Percentiles rank a stretch among this genome's conserved stretches.
phyloP scores from a whole-genome alignment of 2,113 vertebrate species.

The Actinemys pallida region DNA sequence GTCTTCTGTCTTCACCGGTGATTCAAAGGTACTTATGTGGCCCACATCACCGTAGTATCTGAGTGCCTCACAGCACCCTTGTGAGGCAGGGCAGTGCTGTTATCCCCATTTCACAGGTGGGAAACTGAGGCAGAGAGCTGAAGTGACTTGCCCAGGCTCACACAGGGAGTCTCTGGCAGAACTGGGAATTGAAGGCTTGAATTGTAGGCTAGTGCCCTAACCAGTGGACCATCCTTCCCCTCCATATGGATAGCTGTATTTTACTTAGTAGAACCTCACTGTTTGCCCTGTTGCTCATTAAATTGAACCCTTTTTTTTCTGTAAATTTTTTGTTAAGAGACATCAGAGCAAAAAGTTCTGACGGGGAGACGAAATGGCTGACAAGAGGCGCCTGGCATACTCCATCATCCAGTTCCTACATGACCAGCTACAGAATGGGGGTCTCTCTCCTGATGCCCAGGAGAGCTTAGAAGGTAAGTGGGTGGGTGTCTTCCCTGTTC shows the following conservation, averaged over 20 bases:
- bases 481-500: rapidly evolving
- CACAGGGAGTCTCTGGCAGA: rapidly evolving
- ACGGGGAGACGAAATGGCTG: constrained; percentile 82
- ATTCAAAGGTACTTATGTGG: rapidly evolving
- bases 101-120: rapidly evolving
- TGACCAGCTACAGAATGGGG: constrained; percentile 87
- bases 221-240: rapidly evolving
- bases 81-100: rapidly evolving
- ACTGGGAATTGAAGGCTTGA: neutral
- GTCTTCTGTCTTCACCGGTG: neutral
- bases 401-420: constrained; percentile 96
- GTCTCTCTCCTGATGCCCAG: constrained; percentile 89
- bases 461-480: constrained; percentile 95
- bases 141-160: neutral
- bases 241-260: rapidly evolving
- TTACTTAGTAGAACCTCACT: rapidly evolving
- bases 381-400: constrained; percentile 91
- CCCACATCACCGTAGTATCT: rapidly evolving
- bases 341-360: neutral
- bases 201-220: neutral
- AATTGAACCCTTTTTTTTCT: rapidly evolving
- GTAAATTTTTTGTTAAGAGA: neutral
- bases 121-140: rapidly evolving
- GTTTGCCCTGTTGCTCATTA: rapidly evolving
- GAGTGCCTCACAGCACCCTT: neutral